Evolutionary conservation across 2,888 invertebrate species (phyloP), one percentile per base, ranked within the genome.

Genomic region (Acrobasis suavella): DNA sequence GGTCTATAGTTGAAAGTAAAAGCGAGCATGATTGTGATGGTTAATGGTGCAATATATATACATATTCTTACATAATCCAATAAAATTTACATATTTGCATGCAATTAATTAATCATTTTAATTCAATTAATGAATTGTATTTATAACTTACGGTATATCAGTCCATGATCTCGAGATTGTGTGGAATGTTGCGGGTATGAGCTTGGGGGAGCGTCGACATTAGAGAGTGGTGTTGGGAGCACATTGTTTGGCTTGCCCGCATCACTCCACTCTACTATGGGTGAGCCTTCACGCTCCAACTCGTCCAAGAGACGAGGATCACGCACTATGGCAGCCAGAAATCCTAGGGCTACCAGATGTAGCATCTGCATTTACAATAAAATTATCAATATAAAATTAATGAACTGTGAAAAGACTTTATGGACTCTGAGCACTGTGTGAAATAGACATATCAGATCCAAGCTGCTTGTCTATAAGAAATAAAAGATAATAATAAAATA

Each of bases 201-300:
- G 62, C 93, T 94, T 22, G 93, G 92, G 16, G 93, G 92, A 2
- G 93, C 91, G 70, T 95, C 95, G 60, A 95, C 91, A 75, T 96
- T 96, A 72, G 96, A 95, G 58, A 96, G 86, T 0, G 96, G 96
- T 0, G 96, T 96, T 8, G 96, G 96, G 78, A 96, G 83, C 38
- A 89, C 87, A 67, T 80, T 77, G 58, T 73, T 79, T n/a, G 72
- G 66, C 42, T 88, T 90, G 7, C 86, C 85, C 17, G 88, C 81
- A 58, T 90, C 88, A 52, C 82, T 76, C 87, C 84, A 87, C 65
- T 86, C 84, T 0, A 83, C 76, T 0, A 91, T 74, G 0, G 87
- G 82, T 7, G 92, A 86, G 0, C 93, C 88, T 68, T 93, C 94
- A 0, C 91, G 86, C 70, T 94, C 93, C 65, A 95, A 81, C 71